Conservation (phyloP, 2,888 invertebrate genomes). For the Acanthacorydalis orientalis region DNA sequence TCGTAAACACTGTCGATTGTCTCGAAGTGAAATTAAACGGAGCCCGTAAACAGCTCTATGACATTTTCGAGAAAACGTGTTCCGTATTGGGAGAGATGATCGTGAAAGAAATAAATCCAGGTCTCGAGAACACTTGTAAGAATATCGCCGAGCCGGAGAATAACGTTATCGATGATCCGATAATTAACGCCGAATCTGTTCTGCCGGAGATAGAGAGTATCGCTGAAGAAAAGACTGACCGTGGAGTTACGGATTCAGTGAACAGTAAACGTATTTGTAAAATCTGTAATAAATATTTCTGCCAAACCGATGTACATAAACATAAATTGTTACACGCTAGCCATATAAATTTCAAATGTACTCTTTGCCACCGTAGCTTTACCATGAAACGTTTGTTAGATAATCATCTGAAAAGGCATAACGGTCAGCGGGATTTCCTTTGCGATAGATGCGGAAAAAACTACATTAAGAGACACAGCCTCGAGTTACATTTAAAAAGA, state of each 20-base stretch:
- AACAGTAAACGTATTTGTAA: constrained; percentile 2
- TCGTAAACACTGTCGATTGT: constrained; percentile 25
- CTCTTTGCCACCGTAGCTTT: constrained; percentile 19
- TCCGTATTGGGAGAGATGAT: neutral
- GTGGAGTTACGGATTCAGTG: neutral
- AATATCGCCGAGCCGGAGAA: too few relatives aligned
- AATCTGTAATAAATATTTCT: constrained; percentile 6
- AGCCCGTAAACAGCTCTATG: constrained; percentile 18
- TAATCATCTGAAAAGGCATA: constrained; percentile 19
- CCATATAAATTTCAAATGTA: constrained; percentile 16
- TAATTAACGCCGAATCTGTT: neutral
- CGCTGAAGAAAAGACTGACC: neutral
- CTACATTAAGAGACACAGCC: constrained; percentile 12
- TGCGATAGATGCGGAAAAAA: constrained; percentile 22
- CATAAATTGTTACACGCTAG: constrained; percentile 4
- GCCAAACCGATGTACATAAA: constrained; percentile 3
- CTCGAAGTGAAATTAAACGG: constrained; percentile 21
- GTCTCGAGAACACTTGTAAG: too few relatives aligned
- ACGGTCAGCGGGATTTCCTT: constrained; percentile 15
- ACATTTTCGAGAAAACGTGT: constrained; percentile 17
- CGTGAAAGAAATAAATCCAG: neutral
- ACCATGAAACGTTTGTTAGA: constrained; percentile 16
- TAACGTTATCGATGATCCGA: too few relatives aligned
- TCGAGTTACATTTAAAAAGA: constrained; percentile 6
- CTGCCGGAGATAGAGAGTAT: neutral